Evolutionary conservation across 2,113 vertebrate genomes (phyloP).

Genomic region (Crocuta crocuta): DNA sequence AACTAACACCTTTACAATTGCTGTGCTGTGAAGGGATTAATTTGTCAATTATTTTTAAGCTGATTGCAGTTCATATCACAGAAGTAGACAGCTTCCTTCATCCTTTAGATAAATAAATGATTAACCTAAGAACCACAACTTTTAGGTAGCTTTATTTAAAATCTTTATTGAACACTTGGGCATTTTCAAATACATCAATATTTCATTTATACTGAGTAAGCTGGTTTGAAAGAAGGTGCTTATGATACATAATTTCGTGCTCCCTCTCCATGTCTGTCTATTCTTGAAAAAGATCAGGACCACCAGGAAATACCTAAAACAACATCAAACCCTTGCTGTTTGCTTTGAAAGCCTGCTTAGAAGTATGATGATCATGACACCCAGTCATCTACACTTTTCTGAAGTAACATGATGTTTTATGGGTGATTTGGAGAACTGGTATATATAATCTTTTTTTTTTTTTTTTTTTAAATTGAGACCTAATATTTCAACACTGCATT

Average conservation of each 20-base stretch:
- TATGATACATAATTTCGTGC: not conserved
- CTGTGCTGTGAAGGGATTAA: constrained; percentile 83
- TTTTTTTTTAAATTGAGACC: not conserved
- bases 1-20: constrained; percentile 84
- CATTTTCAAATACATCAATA: constrained; percentile 79
- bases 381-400: constrained; percentile 68
- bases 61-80: constrained; percentile 84
- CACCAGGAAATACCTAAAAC: not conserved
- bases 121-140: constrained; percentile 84
- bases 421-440: constrained; percentile 18
- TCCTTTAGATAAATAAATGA: constrained; percentile 86
- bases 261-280: not conserved
- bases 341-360: constrained; percentile 62
- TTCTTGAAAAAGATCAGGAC: constrained; percentile 61
- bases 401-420: constrained; percentile 22
- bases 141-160: constrained; percentile 82
- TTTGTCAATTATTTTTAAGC: constrained; percentile 88
- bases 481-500: constrained; percentile 50
- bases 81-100: constrained; percentile 82
- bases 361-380: constrained; percentile 36
- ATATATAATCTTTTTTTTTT: not conserved
- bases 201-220: constrained; percentile 72
- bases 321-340: constrained; percentile 59
- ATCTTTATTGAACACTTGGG: constrained; percentile 74
- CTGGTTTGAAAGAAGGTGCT: constrained; percentile 46